phyloP scores from a whole-genome alignment of 2,797 vertebrate genomes.

The Linurgus olivaceus region DNA sequence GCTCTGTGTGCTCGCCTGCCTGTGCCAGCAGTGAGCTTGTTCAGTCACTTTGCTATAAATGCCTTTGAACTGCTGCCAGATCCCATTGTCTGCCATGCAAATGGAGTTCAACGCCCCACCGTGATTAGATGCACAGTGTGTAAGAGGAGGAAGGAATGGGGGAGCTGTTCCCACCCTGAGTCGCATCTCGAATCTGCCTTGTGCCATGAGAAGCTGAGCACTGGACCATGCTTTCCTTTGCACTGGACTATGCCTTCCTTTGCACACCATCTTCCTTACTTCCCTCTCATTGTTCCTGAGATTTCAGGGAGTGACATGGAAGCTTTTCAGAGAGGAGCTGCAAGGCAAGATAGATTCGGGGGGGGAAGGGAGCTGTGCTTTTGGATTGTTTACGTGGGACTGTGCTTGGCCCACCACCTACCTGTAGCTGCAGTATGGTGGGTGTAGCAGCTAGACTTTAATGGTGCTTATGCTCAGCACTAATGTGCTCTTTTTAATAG shows the following conservation, averaged over 20 bases:
- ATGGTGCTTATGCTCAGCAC: neutral
- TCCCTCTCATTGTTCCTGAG: neutral
- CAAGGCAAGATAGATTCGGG: neutral
- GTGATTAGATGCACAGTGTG: neutral
- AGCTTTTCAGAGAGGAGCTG: conserved; percentile 1
- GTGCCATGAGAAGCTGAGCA: neutral
- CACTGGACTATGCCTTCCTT: neutral
- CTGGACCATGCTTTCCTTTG: neutral
- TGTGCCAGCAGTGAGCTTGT: neutral
- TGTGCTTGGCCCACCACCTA: neutral
- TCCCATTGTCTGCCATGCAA: conserved; percentile 11
- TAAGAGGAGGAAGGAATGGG: neutral
- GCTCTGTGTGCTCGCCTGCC: neutral
- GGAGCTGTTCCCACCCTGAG: neutral
- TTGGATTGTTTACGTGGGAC: neutral
- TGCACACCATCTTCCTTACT: neutral
- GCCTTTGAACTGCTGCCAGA: conserved; percentile 52
- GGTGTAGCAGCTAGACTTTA: neutral
- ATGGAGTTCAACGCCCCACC: neutral
- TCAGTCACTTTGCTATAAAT: neutral
- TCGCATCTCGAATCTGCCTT: neutral
- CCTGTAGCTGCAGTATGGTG: neutral
- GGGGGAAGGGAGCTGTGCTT: neutral
- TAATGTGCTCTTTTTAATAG: neutral
- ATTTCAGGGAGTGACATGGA: neutral